phyloP scores from a whole-genome alignment of 2,113 vertebrate species.

The Lycaon pictus region DNA sequence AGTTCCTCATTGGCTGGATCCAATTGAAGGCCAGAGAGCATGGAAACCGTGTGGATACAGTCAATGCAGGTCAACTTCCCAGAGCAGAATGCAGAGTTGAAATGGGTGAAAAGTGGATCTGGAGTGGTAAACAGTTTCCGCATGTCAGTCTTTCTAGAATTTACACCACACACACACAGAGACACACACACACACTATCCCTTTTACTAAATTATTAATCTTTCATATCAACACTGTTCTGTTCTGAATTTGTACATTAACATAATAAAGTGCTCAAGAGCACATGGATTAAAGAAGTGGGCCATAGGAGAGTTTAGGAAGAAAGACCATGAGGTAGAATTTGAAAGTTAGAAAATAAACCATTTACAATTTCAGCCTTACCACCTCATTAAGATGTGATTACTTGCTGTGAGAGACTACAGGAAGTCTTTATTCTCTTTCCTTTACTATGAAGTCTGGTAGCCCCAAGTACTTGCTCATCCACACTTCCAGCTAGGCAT shows the following conservation, averaged over 20 bases:
- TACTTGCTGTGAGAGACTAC: not conserved
- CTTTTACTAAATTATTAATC: not conserved
- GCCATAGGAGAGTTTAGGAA: not conserved
- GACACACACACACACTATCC: not conserved
- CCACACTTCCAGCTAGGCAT: not conserved
- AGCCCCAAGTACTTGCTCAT: not conserved
- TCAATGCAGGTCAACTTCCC: not conserved
- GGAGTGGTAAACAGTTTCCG: not conserved
- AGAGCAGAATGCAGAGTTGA: not conserved
- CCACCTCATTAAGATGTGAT: not conserved
- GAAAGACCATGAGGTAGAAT: not conserved
- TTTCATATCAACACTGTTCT: not conserved
- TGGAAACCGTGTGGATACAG: not conserved
- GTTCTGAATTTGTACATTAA: not conserved
- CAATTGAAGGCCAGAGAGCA: not conserved
- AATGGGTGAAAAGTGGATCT: not conserved
- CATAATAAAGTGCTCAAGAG: not conserved
- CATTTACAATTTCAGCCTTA: not conserved
- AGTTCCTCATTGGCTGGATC: not conserved
- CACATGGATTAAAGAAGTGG: not conserved
- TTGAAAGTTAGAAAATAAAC: slow-evolving; percentile 22
- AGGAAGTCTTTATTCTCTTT: not conserved
- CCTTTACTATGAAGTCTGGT: not conserved
- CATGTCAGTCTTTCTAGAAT: not conserved
- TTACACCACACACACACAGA: not conserved